Evolutionary conservation across 2,113 vertebrate species (phyloP), one percentile per base, ranked within the genome.

Genomic region (Sceloporus undulatus): DNA sequence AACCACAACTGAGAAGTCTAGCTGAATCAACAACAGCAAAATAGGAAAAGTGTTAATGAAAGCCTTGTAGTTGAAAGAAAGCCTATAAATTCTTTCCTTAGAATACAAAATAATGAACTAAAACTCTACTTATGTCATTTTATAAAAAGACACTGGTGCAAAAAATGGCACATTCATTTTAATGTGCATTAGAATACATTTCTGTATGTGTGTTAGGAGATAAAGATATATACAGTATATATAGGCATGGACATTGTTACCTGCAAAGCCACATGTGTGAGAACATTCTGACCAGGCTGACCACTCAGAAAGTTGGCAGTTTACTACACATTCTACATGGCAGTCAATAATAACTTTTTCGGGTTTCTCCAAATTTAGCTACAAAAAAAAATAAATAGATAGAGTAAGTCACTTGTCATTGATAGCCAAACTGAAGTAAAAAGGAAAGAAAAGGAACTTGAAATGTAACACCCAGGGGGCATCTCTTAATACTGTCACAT

Each of bases 231-330:
- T 34, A 34, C 34, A 34, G 34, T 34, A 48, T 48, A 48, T 48
- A 48, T 48, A 10, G 34, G 34, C 34, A 16, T 62, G 10, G 59
- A 38, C 34, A 54, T 38, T 25, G 91, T 91, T 98, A 99, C 99
- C 99, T 94, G 96, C 97, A 4, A 94, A 88, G 0, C 98, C 99
- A 76, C 99, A 99, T 3, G 97, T 97, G 74, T 97, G 98, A 9
- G 98, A 99, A 89, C 99, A 99, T 34, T 97, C 95, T 0, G 97
- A 98, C 99, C 99, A 99, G 4, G 96, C n/a, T 0, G 98, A 98
- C 99, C 99, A 99, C 0, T 97, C 97, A 0, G 98, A 98, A 56
- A 99, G 97, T 29, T 95, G 95, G 92, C 99, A 99, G 95, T 98
- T 98, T 87, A 99, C 96, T 0, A 98, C 95, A 59, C 99, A 99